Evolutionary conservation across 2,113 vertebrate genomes (phyloP).

Genomic region (Limnothrissa miodon): DNA sequence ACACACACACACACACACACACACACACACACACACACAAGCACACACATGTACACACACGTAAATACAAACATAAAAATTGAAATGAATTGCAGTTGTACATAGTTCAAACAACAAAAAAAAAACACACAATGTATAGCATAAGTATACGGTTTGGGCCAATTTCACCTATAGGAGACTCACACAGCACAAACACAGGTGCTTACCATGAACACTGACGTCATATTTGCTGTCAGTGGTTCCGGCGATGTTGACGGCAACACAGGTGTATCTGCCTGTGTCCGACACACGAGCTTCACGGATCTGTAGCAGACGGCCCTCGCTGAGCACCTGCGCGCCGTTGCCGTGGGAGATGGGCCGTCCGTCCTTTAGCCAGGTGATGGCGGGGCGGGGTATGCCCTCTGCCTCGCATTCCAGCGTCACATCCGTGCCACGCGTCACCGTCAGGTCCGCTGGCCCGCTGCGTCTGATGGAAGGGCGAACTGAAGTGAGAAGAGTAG

Average conservation of each 20-base stretch:
- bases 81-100: not conserved
- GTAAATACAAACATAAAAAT: not conserved
- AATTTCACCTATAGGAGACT: not conserved
- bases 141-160: not conserved
- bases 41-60: not conserved
- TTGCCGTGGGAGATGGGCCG: slow-evolving; percentile 61
- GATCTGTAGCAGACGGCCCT: slow-evolving; percentile 77
- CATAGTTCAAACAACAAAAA: no score
- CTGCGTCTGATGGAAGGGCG: slow-evolving; percentile 78
- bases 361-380: slow-evolving; percentile 92
- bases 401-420: slow-evolving; percentile 81
- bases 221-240: slow-evolving; percentile 86
- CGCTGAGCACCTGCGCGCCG: slow-evolving; percentile 65
- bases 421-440: slow-evolving; percentile 74
- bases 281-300: slow-evolving; percentile 76
- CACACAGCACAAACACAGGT: not conserved
- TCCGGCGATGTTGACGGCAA: slow-evolving; percentile 87
- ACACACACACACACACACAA: slow-evolving; percentile 36
- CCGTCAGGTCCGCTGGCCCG: slow-evolving; percentile 63
- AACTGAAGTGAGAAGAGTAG: slow-evolving; percentile 65
- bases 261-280: slow-evolving; percentile 87
- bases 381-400: slow-evolving; percentile 78
- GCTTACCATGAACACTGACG: slow-evolving; percentile 84
- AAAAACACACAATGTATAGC: no score
- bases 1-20: not conserved